A percentile compares a stretch with the other conserved stretches of the same genome.
These are phyloP conservation scores for Anarhynchus alexandrinus DNA, from an alignment of 2,113 vertebrate species.

Conservation along the genomic window DNA sequence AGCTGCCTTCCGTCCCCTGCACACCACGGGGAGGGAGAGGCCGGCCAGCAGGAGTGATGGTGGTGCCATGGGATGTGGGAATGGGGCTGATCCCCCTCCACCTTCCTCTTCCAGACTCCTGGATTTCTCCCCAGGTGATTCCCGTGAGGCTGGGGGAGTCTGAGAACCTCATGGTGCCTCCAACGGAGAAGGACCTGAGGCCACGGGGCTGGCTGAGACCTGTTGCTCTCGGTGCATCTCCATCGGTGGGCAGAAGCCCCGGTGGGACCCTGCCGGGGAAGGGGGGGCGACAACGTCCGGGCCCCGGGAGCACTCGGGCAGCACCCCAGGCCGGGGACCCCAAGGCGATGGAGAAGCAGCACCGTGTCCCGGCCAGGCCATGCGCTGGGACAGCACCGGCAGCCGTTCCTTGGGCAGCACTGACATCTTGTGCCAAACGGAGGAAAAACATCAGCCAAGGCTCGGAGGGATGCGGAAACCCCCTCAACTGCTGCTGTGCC, in stretches of 20 bases:
- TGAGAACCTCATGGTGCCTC: not conserved
- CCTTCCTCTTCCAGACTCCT: too few species aligned
- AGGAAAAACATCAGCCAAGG: not conserved
- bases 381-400: rapidly evolving
- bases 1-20: not conserved
- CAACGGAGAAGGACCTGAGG: not conserved
- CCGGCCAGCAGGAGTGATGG: rapidly evolving
- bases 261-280: rapidly evolving
- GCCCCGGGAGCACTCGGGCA: not conserved
- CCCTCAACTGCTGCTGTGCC: not conserved
- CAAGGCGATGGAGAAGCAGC: not conserved
- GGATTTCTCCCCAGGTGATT: not conserved
- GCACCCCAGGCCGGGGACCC: not conserved
- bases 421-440: slow-evolving; percentile 44
- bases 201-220: not conserved
- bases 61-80: too few species aligned
- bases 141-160: rapidly evolving
- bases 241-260: rapidly evolving
- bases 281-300: rapidly evolving
- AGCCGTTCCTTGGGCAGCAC: slow-evolving; percentile 7
- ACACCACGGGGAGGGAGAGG: rapidly evolving
- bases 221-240: not conserved
- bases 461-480: rapidly evolving
- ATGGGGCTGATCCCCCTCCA: not conserved
- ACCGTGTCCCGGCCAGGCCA: rapidly evolving